Evolutionary conservation across 2,113 vertebrate genomes (phyloP), one percentile per base, ranked within the genome.

Genomic region (Mormyrus iriodes): DNA sequence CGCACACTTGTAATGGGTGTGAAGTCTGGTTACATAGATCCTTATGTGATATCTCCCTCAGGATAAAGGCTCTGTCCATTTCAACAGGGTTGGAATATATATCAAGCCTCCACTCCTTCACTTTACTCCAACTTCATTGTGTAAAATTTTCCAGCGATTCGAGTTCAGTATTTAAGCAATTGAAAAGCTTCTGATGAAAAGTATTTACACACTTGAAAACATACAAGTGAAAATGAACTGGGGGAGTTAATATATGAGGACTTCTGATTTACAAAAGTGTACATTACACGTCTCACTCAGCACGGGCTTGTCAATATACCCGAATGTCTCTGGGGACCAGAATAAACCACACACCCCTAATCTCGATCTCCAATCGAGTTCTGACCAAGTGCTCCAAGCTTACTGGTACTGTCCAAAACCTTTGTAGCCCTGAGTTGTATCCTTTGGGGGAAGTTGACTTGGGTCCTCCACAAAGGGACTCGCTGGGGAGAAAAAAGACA

Each of bases 401-500:
- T 95, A 96, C 84, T 96, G 95, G 93, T 95, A 96, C 44, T 96
- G 94, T 88, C 95, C 95, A 65, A 94, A 95, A 88, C 91, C 90
- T n/a, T 90, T 92, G 48, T 88, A 91, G 19, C 89, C 91, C 51
- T 94, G 92, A n/a, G 91, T 90, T 76, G 94, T 92, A 5, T 97
- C 95, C 91, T 96, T 97, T 3, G 94, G 93, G 42, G 96, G 93
- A n/a, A 97, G 94, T 91, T 97, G 96, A 92, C 93, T 95, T 17
- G 96, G 96, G 88, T 97, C 97, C 4, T 97, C 97, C 90, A 94
- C 87, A 91, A 96, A 96, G 0, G 96, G 97, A 91, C 93, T 92
- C 7, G 96, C 97, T 97, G 90, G 58, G 15, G 69, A 85, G 48
- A 61, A 52, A 42, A 42, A 69, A 88, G 17, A 91, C 13, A 21